These are phyloP conservation scores for Bathynomus jamesi DNA, from an alignment of 1,140 invertebrate species.

Conservation along the genomic window DNA sequence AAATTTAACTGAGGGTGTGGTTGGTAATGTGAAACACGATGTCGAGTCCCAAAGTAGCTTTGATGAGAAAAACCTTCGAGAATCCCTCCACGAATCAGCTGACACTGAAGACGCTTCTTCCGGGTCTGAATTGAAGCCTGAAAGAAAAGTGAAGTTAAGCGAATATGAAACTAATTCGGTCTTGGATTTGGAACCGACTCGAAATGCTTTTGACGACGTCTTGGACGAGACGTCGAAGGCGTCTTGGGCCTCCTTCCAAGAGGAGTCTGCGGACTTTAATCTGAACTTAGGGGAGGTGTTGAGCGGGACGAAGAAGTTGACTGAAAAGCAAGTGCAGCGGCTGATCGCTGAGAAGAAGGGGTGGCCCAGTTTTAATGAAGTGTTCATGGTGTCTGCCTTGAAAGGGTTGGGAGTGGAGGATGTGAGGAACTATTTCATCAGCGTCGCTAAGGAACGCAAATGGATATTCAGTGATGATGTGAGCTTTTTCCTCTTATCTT, in stretches of 20 bases:
- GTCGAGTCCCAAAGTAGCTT: too few relatives aligned
- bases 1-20: background rate
- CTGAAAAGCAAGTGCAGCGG: background rate
- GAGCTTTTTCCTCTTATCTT: too few relatives aligned
- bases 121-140: too few relatives aligned
- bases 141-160: too few relatives aligned
- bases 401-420: slow-evolving; percentile 65
- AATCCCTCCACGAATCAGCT: too few relatives aligned
- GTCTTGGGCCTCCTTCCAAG: background rate
- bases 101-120: too few relatives aligned
- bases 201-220: too few relatives aligned
- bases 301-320: background rate
- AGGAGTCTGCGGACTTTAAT: background rate
- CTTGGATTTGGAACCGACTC: too few relatives aligned
- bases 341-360: background rate
- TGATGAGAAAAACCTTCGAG: too few relatives aligned
- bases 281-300: background rate
- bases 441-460: slow-evolving; percentile 8
- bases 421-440: slow-evolving; percentile 54
- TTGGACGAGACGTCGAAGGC: too few relatives aligned
- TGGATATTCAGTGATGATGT: slow-evolving; percentile 25
- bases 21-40: background rate
- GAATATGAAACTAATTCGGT: too few relatives aligned
- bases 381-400: slow-evolving; percentile 78
- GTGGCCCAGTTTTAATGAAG: background rate